These are phyloP conservation scores for Epirrita christyi DNA, from an alignment of 2,888 invertebrate genomes.

Conservation along the genomic window DNA sequence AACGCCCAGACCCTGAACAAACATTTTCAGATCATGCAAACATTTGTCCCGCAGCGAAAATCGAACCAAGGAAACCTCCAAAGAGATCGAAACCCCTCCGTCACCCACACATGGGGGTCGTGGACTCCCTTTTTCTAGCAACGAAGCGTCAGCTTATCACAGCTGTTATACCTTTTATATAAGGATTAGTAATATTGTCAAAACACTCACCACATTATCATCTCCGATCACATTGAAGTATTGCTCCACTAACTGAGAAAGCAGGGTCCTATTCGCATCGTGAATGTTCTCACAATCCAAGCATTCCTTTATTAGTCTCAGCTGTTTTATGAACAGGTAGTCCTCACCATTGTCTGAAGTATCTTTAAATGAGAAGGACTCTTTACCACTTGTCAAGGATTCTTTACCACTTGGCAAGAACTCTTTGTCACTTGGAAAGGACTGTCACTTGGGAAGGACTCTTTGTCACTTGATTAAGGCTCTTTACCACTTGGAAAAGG, in stretches of 20 bases:
- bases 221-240: constrained; percentile 71
- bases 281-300: constrained; percentile 82
- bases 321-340: constrained; percentile 54
- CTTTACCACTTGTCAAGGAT: constrained; percentile 1
- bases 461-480: neutral
- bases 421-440: neutral
- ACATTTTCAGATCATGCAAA: too few relatives aligned
- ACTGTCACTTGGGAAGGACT: neutral
- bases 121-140: too few relatives aligned
- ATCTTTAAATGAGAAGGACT: neutral
- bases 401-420: neutral
- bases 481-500: too few relatives aligned
- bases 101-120: too few relatives aligned
- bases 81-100: too few relatives aligned
- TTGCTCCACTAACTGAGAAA: constrained; percentile 77
- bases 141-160: too few relatives aligned
- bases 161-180: too few relatives aligned
- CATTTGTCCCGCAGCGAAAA: too few relatives aligned
- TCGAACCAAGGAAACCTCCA: too few relatives aligned
- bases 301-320: constrained; percentile 64
- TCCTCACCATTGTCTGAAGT: constrained; percentile 30
- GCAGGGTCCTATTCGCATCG: constrained; percentile 84
- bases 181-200: too few relatives aligned
- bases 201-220: constrained; percentile 69
- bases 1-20: too few relatives aligned